Conservation (phyloP, 2,888 invertebrate genomes). For the Ochropleura leucogaster region DNA sequence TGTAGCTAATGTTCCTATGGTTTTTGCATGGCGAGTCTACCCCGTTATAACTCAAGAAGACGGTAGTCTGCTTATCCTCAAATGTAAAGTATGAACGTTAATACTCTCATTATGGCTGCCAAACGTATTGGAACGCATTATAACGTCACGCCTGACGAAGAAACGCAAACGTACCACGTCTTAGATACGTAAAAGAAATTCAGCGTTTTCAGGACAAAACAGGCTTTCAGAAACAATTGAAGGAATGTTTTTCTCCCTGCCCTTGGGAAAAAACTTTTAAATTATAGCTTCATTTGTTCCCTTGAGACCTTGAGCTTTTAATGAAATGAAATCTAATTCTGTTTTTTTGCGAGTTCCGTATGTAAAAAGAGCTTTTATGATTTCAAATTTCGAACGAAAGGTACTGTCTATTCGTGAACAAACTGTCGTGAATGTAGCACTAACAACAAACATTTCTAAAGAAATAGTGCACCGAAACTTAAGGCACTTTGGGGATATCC, state of each 20-base stretch:
- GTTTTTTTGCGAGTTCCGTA: conserved; percentile 4
- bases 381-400: background rate
- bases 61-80: conserved; percentile 46
- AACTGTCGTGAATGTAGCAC: background rate
- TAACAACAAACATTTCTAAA: background rate
- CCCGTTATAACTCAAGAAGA: background rate
- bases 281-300: conserved; percentile 48
- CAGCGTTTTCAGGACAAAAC: conserved; percentile 23
- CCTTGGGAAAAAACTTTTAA: conserved; percentile 38
- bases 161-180: conserved; percentile 8
- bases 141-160: conserved; percentile 38
- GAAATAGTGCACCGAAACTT: background rate
- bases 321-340: conserved; percentile 34
- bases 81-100: conserved; percentile 27
- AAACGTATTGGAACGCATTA: conserved; percentile 56
- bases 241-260: conserved; percentile 15
- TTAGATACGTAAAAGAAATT: background rate
- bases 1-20: too few relatives aligned
- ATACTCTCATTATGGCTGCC: conserved; percentile 50
- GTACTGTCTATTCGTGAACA: background rate
- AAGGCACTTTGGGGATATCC: background rate
- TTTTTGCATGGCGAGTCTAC: background rate
- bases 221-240: conserved; percentile 29
- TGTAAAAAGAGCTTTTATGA: conserved; percentile 19
- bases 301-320: conserved; percentile 45